Evolutionary conservation across 1,140 invertebrate species (phyloP).

Genomic region (Heterodera schachtii): DNA sequence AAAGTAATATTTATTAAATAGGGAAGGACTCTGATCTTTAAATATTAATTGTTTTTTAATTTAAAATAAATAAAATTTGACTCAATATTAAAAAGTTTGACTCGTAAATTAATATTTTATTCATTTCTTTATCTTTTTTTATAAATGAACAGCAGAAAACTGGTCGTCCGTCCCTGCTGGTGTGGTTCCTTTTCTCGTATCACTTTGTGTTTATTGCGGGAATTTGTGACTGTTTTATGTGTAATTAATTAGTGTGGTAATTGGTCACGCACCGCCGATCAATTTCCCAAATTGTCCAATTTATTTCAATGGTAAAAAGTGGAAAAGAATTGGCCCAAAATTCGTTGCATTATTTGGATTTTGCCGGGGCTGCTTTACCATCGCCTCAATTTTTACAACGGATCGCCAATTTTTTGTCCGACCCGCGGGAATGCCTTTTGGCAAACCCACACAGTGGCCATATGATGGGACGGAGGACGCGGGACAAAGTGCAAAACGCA

Average conservation of each 20-base stretch:
- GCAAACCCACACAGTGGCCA: constrained; percentile 83
- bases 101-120: no score
- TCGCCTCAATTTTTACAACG: constrained; percentile 76
- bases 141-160: no score
- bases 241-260: not conserved
- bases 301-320: not conserved
- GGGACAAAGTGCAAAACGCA: constrained; percentile 79
- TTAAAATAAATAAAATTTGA: no score
- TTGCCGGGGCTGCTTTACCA: constrained; percentile 84
- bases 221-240: not conserved
- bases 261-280: not conserved
- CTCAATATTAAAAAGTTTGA: no score
- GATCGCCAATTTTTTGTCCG: constrained; percentile 73
- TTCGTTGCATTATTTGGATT: constrained; percentile 76
- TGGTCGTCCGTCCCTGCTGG: no score
- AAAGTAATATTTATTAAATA: no score
- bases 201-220: not conserved
- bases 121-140: no score
- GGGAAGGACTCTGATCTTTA: no score
- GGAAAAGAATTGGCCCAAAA: not conserved
- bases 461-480: constrained; percentile 75
- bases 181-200: not conserved
- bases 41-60: no score
- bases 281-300: not conserved
- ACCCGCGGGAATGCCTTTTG: constrained; percentile 72